Conservation (phyloP, 2,113 vertebrate species). For the Nerophis ophidion region DNA sequence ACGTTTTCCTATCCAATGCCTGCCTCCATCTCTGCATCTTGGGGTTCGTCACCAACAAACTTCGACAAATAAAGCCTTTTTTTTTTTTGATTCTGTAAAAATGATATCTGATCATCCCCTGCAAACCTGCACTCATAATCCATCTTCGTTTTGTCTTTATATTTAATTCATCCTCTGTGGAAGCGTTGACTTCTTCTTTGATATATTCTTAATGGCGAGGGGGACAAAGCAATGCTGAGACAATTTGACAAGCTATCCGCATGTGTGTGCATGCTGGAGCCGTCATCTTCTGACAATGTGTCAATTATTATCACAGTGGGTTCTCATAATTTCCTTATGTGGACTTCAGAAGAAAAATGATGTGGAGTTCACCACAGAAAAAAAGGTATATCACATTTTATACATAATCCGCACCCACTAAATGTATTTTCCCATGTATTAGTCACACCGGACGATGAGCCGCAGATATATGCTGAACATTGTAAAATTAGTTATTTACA, state of each 20-base stretch:
- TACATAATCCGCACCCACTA: no score
- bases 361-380: neutral
- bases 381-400: no score
- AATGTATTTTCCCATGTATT: no score
- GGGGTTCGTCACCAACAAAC: no score
- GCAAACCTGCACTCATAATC: neutral
- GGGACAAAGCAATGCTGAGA: slow-evolving; percentile 5
- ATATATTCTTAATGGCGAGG: slow-evolving; percentile 29
- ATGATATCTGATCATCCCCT: slow-evolving; percentile 7
- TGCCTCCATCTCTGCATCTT: no score
- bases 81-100: neutral
- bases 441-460: no score
- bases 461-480: no score
- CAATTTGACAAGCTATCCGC: slow-evolving; percentile 32
- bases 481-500: no score
- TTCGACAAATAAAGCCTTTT: neutral
- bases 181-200: slow-evolving; percentile 17
- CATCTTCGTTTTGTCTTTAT: slow-evolving; percentile 11
- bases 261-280: slow-evolving; percentile 13
- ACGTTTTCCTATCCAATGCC: no score
- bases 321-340: slow-evolving; percentile 8
- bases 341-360: slow-evolving; percentile 15
- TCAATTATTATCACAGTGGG: slow-evolving; percentile 24
- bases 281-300: slow-evolving; percentile 15
- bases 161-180: slow-evolving; percentile 18